Conservation (phyloP, 1,140 invertebrate species). For the Scaptomyza montana region DNA sequence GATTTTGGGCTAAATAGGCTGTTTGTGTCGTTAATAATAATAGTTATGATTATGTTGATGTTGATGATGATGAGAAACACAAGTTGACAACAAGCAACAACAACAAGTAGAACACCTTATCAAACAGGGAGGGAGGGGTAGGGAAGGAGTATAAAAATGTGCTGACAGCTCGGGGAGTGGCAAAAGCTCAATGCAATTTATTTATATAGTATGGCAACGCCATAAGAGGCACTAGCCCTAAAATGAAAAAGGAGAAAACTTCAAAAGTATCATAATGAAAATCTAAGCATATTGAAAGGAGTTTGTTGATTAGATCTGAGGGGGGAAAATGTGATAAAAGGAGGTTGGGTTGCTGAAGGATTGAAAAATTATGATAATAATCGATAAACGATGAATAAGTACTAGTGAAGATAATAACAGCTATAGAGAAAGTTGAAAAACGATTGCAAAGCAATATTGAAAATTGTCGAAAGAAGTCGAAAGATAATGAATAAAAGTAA, state of each 20-base stretch:
- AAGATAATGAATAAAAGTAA: too few relatives aligned
- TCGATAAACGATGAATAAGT: not conserved
- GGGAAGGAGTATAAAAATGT: conserved; percentile 1
- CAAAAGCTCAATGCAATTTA: conserved; percentile 56
- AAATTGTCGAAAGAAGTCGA: too few relatives aligned
- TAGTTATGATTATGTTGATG: conserved; percentile 80
- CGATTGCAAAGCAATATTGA: too few relatives aligned
- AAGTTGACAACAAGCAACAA: conserved; percentile 37
- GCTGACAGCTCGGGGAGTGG: conserved; percentile 23
- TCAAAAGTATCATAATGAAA: not conserved
- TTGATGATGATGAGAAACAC: conserved; percentile 56
- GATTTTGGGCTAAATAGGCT: conserved; percentile 71
- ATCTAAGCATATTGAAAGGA: not conserved
- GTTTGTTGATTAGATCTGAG: not conserved
- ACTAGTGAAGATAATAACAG: too few relatives aligned
- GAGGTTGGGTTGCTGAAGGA: not conserved
- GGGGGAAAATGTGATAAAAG: not conserved
- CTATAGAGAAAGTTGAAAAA: too few relatives aligned
- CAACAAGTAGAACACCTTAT: conserved; percentile 7
- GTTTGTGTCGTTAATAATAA: conserved; percentile 77
- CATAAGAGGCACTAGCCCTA: conserved; percentile 11
- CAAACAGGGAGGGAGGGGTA: conserved; percentile 18
- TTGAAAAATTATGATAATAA: not conserved
- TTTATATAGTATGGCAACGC: conserved; percentile 55
- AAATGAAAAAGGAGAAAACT: conserved; percentile 3